A percentile compares a stretch with the other conserved stretches of the same genome.
phyloP scores from a whole-genome alignment of 2,888 invertebrate genomes.

The Acleris literana region DNA sequence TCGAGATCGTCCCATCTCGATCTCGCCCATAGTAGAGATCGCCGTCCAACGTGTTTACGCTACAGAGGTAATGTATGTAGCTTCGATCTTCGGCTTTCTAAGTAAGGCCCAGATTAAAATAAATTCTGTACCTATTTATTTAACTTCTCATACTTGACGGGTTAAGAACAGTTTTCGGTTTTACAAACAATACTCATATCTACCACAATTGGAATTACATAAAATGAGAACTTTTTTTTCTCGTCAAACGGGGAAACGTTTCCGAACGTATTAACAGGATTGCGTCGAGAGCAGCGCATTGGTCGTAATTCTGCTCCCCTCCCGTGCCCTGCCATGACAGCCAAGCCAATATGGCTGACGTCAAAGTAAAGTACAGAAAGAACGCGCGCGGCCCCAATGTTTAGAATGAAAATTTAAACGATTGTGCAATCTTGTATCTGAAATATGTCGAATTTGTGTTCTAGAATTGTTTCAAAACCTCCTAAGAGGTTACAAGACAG shows the following conservation, averaged over 20 bases:
- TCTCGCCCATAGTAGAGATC: too few relatives aligned
- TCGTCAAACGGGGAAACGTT: not conserved
- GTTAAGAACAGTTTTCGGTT: too few relatives aligned
- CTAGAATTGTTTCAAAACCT: slow-evolving; percentile 89
- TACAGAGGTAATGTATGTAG: too few relatives aligned
- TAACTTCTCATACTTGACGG: too few relatives aligned
- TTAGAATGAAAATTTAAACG: slow-evolving; percentile 53
- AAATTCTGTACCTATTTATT: too few relatives aligned
- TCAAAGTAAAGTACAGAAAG: slow-evolving; percentile 40
- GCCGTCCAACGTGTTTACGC: too few relatives aligned
- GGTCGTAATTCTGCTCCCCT: slow-evolving; percentile 13
- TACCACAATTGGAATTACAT: too few relatives aligned
- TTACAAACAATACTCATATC: too few relatives aligned
- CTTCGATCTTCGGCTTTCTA: too few relatives aligned
- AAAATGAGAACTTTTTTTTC: too few relatives aligned
- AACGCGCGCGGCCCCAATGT: slow-evolving; percentile 55
- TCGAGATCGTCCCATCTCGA: too few relatives aligned
- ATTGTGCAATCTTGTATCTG: slow-evolving; percentile 40
- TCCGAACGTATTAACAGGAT: slow-evolving; percentile 20
- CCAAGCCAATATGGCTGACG: slow-evolving; percentile 64
- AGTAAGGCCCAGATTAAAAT: too few relatives aligned
- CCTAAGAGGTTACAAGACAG: slow-evolving; percentile 90
- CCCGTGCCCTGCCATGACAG: slow-evolving; percentile 31
- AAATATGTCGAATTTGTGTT: slow-evolving; percentile 89
- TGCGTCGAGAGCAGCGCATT: slow-evolving; percentile 20